Percentiles rank a stretch among this genome's conserved stretches.
phyloP scores from a whole-genome alignment of 2,797 vertebrate genomes.

The Anas georgica region DNA sequence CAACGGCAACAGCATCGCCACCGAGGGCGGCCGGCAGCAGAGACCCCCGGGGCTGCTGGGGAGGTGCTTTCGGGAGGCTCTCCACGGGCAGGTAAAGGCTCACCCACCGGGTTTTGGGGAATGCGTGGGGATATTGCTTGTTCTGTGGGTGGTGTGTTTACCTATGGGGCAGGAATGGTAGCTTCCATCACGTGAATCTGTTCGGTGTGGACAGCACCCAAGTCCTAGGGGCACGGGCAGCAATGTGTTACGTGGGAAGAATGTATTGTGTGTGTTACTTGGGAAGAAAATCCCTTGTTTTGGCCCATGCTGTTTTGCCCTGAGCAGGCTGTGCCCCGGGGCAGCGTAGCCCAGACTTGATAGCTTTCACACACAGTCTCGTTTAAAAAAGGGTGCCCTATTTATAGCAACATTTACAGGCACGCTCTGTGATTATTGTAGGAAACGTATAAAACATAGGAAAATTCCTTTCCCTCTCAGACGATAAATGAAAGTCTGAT shows the following conservation, averaged over 20 bases:
- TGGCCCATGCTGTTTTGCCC: not conserved
- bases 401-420: conserved; percentile 70
- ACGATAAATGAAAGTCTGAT: conserved; percentile 68
- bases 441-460: conserved; percentile 68
- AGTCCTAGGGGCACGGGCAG: not conserved
- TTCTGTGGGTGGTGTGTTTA: fast-evolving
- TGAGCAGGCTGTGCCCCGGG: conserved; percentile 19
- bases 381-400: conserved; percentile 51
- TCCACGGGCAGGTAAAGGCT: conserved; percentile 87
- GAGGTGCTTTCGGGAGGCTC: conserved; percentile 88
- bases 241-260: not conserved
- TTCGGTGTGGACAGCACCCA: not conserved
- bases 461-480: conserved; percentile 66
- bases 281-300: not conserved
- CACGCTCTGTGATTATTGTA: conserved; percentile 45
- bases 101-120: fast-evolving
- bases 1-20: conserved; percentile 74
- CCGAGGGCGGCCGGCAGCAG: conserved; percentile 48
- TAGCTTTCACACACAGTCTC: conserved; percentile 50
- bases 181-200: not conserved
- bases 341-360: conserved; percentile 44
- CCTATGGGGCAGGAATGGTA: not conserved
- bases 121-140: not conserved
- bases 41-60: conserved; percentile 80
- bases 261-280: not conserved